Conservation (phyloP, 1,140 invertebrate species). For the Penaeus vannamei region DNA sequence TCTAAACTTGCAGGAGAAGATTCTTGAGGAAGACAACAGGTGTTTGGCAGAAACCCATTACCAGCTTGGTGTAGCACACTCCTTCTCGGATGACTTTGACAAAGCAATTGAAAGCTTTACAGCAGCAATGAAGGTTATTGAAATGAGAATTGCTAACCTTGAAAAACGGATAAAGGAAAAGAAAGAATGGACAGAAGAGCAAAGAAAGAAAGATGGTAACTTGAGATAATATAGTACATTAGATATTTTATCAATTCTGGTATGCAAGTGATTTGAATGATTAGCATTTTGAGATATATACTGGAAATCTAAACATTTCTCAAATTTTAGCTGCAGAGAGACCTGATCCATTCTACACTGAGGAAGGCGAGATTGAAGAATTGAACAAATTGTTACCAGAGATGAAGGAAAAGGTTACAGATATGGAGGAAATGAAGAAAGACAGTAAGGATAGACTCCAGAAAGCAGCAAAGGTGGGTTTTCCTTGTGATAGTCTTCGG, state of each 20-base stretch:
- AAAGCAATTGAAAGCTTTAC: slow-evolving; percentile 81
- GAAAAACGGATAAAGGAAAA: slow-evolving; percentile 69
- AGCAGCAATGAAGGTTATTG: slow-evolving; percentile 78
- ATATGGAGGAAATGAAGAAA: slow-evolving; percentile 83
- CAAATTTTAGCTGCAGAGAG: slow-evolving; percentile 47
- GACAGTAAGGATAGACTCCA: slow-evolving; percentile 73
- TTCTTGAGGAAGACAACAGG: slow-evolving; percentile 74
- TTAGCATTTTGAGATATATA: background rate
- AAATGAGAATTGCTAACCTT: slow-evolving; percentile 59
- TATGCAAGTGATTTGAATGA: background rate
- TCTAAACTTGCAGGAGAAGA: slow-evolving; percentile 44
- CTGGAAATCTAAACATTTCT: background rate
- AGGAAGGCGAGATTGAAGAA: slow-evolving; percentile 84
- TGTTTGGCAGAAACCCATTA: slow-evolving; percentile 85
- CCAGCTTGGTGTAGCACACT: slow-evolving; percentile 84
- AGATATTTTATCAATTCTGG: no score
- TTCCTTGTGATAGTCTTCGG: no score
- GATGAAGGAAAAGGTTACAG: slow-evolving; percentile 86
- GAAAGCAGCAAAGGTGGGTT: slow-evolving; percentile 41
- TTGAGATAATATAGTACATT: no score
- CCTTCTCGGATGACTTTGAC: slow-evolving; percentile 82
- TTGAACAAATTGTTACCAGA: slow-evolving; percentile 85
- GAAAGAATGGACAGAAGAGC: slow-evolving; percentile 53
- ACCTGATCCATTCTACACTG: slow-evolving; percentile 76
- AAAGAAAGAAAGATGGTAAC: slow-evolving; percentile 57